These are phyloP conservation scores for Trypoxylus dichotomus DNA, from an alignment of 1,140 invertebrate genomes.

Conservation along the genomic window DNA sequence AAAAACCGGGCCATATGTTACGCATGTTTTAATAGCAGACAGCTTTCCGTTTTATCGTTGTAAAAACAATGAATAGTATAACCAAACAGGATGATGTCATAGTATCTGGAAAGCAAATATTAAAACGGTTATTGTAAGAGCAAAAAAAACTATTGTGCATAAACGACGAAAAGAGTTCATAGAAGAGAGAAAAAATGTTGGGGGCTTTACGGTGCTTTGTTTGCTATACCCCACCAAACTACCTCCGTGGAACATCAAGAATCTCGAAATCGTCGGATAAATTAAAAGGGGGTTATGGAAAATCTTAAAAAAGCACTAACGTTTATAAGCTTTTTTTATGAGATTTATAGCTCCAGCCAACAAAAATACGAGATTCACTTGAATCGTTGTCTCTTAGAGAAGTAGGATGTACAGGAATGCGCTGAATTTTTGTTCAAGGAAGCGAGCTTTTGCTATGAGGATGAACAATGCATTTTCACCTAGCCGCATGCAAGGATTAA, in stretches of 20 bases:
- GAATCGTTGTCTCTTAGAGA: background rate
- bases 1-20: background rate
- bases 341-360: background rate
- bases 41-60: background rate
- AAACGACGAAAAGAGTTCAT: background rate
- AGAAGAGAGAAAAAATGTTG: background rate
- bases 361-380: background rate
- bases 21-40: background rate
- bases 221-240: background rate
- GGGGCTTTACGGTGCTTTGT: background rate
- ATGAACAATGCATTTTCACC: background rate
- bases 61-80: conserved; percentile 23
- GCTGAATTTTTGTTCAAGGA: background rate
- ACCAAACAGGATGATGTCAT: background rate
- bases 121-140: background rate
- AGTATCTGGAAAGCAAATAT: conserved; percentile 13
- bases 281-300: no score
- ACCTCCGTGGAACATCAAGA: background rate
- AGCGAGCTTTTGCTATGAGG: background rate
- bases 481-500: background rate
- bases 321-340: background rate
- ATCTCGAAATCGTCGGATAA: background rate
- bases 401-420: background rate
- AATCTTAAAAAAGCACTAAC: background rate
- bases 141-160: background rate